Base-by-base conservation (phyloP, 2,888 invertebrate species). In the Caenorhabditis sp. region DNA sequence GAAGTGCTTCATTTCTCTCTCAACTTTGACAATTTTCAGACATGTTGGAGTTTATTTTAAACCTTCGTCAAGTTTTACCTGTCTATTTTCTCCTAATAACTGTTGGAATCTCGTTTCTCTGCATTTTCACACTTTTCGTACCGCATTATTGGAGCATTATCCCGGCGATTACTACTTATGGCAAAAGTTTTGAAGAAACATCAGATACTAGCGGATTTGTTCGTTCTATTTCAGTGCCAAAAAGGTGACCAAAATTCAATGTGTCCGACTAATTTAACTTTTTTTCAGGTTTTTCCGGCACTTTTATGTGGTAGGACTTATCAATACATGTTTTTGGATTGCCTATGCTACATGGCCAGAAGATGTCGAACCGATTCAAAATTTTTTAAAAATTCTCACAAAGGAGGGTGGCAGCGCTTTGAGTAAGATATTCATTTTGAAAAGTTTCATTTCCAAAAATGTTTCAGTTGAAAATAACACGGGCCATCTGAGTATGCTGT, bases 91-190 rank as follows among this genome's bases (percentile, higher is more conserved):
- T 78, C 10, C 19, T 43, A 21, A 60, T 67, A 14, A 83, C 81
- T 8, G 26, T 70, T 31, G 78, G 69, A 12, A 59, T 83, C 23
- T 58, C 78, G 10, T 23, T 78, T 17, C 62, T 77, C 17, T 80
- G 80, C 58, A 37, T 69, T 31, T 50, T 80, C 27, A 80, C 80
- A 1, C 74, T 81, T 14, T 69, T 67, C 51, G 49, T 62, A 8
- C 80, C 78, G 10, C 55, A 59, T 24, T 31, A 69, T 4, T 77
- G 66, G 27, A 21, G 57, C 21, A 50, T 70, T 4, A 71, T 80
- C 37, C 75, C 77, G 23, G 80, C 78, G 17, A 62, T 80, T 27
- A 80, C 80, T n/a, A 77, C 79, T 5, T 82, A 82, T 61, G 82
- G 82, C 36, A 80, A 80, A 64, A 61, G 76, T 14, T 66, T 76